A percentile compares a stretch with the other conserved stretches of the same genome.
Conservation (phyloP, 2,888 invertebrate genomes). For the Sinotaia quadrata region DNA sequence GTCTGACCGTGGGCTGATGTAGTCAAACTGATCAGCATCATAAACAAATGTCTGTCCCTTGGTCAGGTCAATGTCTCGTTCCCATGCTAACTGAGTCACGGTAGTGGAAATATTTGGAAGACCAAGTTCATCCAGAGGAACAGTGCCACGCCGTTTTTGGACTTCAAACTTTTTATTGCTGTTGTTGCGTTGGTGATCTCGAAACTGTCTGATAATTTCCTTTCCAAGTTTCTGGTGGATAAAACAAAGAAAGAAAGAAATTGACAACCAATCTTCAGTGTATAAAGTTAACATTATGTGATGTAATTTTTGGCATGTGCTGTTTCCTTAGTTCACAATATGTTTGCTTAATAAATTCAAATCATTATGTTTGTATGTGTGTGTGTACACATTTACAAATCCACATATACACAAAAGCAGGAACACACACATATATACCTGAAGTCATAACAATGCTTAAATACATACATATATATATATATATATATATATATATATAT, state of each 20-base stretch:
- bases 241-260: too few relatives aligned
- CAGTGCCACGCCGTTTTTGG: constrained; percentile 18
- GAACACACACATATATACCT: background rate
- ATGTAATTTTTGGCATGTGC: too few relatives aligned
- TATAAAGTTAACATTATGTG: too few relatives aligned
- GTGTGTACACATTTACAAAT: background rate
- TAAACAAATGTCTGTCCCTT: constrained; percentile 52
- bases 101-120: constrained; percentile 48
- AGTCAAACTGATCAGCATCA: constrained; percentile 42
- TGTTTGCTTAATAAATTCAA: too few relatives aligned
- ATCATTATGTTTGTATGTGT: background rate
- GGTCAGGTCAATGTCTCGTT: constrained; percentile 79
- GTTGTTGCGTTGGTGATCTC: constrained; percentile 12
- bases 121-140: constrained; percentile 10
- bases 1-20: constrained; percentile 27
- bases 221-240: constrained; percentile 59
- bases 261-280: too few relatives aligned
- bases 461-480: background rate
- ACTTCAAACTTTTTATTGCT: background rate
- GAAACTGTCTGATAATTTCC: constrained; percentile 59
- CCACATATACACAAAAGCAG: background rate
- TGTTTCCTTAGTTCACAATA: too few relatives aligned
- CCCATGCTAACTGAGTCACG: constrained; percentile 80
- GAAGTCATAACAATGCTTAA: background rate
- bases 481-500: background rate